Evolutionary conservation across 2,888 invertebrate species (phyloP).

Genomic region (Tetanocera ferruginea): DNA sequence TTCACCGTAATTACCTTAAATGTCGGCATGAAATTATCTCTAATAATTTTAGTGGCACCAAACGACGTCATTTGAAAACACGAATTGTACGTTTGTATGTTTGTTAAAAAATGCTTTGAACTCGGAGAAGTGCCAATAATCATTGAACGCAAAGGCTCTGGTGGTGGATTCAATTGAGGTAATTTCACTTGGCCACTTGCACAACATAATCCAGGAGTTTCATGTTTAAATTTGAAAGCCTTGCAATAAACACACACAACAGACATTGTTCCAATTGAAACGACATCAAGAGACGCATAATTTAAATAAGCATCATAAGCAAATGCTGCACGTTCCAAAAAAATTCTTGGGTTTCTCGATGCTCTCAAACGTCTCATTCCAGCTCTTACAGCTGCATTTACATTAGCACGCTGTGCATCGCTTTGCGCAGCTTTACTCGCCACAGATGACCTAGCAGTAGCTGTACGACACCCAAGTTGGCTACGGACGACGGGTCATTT

Average conservation of each 20-base stretch:
- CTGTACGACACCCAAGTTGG: too few relatives aligned
- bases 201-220: slow-evolving; percentile 67
- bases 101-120: slow-evolving; percentile 48
- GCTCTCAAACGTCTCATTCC: too few relatives aligned
- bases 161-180: slow-evolving; percentile 58
- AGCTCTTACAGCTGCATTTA: too few relatives aligned
- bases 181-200: slow-evolving; percentile 64
- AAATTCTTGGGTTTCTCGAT: too few relatives aligned
- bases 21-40: slow-evolving; percentile 40
- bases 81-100: slow-evolving; percentile 49
- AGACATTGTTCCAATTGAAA: background rate
- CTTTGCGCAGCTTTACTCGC: too few relatives aligned
- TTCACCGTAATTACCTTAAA: too few relatives aligned
- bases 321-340: too few relatives aligned
- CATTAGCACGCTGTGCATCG: too few relatives aligned
- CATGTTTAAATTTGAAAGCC: slow-evolving; percentile 37
- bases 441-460: too few relatives aligned
- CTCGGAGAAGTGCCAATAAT: slow-evolving; percentile 48
- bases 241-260: background rate
- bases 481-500: too few relatives aligned
- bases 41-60: slow-evolving; percentile 43
- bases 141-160: slow-evolving; percentile 59
- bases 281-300: too few relatives aligned
- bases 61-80: slow-evolving; percentile 54
- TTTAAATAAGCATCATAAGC: too few relatives aligned